phyloP scores from a whole-genome alignment of 2,888 invertebrate species.

The Clitarchus hookeri region DNA sequence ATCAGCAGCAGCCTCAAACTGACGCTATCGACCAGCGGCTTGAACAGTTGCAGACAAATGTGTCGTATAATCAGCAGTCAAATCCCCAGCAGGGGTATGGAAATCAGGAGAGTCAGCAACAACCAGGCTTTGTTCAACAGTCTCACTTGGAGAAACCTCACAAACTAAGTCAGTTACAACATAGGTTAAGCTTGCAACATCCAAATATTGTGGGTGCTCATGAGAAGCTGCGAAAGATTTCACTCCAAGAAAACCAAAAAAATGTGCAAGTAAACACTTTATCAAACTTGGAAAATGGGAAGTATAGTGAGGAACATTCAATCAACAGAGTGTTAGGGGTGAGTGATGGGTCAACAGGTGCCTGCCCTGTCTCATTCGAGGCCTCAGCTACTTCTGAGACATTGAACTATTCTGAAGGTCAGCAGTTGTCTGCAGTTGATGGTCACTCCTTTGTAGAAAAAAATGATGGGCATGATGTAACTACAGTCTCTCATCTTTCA shows the following conservation, averaged over 20 bases:
- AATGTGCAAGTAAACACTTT: neutral
- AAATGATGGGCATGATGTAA: neutral
- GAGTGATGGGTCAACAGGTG: neutral
- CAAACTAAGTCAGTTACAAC: constrained; percentile 44
- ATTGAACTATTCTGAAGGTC: neutral
- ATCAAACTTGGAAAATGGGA: neutral
- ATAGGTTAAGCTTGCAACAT: constrained; percentile 32
- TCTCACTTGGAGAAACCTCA: constrained; percentile 42
- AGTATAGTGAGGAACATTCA: neutral
- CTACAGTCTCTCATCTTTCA: constrained; percentile 2
- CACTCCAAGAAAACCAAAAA: neutral
- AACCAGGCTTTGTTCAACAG: constrained; percentile 29
- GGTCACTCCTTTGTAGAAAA: neutral
- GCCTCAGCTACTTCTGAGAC: neutral
- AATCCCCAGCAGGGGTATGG: constrained; percentile 46
- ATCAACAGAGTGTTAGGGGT: neutral
- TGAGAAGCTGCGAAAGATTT: neutral
- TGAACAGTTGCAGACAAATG: constrained; percentile 29
- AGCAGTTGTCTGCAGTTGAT: neutral
- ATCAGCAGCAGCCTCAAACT: neutral
- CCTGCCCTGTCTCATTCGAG: neutral
- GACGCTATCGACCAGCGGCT: neutral
- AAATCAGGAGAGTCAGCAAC: constrained; percentile 51
- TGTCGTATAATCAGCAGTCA: constrained; percentile 44
- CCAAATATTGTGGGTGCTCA: constrained; percentile 38